A percentile compares a stretch with the other conserved stretches of the same genome.
Conservation (phyloP, 2,113 vertebrate species). For the Psettodes erumei region DNA sequence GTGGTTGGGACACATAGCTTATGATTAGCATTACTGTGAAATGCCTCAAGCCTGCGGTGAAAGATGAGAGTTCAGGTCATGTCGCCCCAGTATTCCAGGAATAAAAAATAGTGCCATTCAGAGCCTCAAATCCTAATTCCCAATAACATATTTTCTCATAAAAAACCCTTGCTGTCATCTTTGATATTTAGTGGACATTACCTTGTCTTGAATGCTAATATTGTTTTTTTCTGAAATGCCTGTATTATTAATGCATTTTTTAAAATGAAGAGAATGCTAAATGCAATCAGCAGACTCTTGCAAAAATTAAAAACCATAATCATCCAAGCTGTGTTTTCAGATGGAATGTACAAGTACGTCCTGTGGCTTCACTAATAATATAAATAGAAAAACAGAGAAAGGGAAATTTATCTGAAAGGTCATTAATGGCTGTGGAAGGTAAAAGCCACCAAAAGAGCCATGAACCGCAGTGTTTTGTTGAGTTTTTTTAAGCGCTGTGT, state of each 20-base stretch:
- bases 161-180: constrained; percentile 54
- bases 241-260: constrained; percentile 42
- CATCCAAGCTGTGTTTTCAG: constrained; percentile 56
- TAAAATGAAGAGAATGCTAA: constrained; percentile 43
- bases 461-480: constrained; percentile 18
- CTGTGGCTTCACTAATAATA: constrained; percentile 60
- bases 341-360: constrained; percentile 52
- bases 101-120: constrained; percentile 50
- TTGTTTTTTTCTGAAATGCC: constrained; percentile 44
- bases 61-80: constrained; percentile 55
- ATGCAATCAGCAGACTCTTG: constrained; percentile 59
- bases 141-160: constrained; percentile 41
- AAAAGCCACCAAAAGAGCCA: constrained; percentile 32
- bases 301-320: constrained; percentile 59
- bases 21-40: constrained; percentile 55
- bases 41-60: constrained; percentile 56
- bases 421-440: constrained; percentile 57
- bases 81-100: constrained; percentile 59
- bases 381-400: constrained; percentile 71
- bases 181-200: constrained; percentile 42
- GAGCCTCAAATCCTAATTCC: constrained; percentile 40
- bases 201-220: constrained; percentile 41
- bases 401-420: constrained; percentile 45
- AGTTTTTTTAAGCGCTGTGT: constrained; percentile 26
- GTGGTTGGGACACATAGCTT: constrained; percentile 48